Percentiles rank a stretch among this genome's conserved stretches.
Evolutionary conservation across 2,888 invertebrate species (phyloP).

Genomic region (Leucoptera coffeella): DNA sequence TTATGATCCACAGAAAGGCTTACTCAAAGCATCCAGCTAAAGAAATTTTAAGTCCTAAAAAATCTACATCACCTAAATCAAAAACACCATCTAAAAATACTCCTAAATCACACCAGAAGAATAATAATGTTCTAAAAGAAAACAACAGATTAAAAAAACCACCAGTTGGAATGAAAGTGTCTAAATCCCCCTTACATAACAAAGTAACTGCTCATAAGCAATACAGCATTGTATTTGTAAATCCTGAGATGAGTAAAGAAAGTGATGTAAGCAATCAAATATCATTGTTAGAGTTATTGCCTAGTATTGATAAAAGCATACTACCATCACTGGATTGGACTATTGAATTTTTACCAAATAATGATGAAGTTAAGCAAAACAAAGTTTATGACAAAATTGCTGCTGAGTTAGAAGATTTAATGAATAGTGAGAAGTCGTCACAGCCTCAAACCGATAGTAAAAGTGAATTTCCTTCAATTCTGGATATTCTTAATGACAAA

Average conservation of each 20-base stretch:
- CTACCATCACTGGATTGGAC: constrained; percentile 39
- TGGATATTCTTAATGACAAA: constrained; percentile 37
- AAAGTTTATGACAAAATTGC: constrained; percentile 47
- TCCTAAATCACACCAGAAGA: neutral
- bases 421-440: constrained; percentile 31
- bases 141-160: constrained; percentile 25
- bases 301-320: constrained; percentile 20
- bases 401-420: constrained; percentile 42
- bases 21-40: constrained; percentile 24
- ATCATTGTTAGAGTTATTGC: constrained; percentile 21
- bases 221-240: constrained; percentile 30
- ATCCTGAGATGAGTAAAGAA: constrained; percentile 16
- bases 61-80: constrained; percentile 8
- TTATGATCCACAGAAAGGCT: constrained; percentile 23
- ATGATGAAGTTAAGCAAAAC: constrained; percentile 33
- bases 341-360: constrained; percentile 37
- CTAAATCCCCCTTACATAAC: constrained; percentile 9
- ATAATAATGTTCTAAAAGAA: constrained; percentile 23
- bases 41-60: constrained; percentile 14
- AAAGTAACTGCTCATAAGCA: constrained; percentile 16
- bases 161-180: constrained; percentile 15
- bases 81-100: neutral
- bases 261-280: constrained; percentile 17
- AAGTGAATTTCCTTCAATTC: constrained; percentile 36
- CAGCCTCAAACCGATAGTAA: constrained; percentile 14